Base-by-base conservation (phyloP, 1,140 invertebrate species). In the Mylabris phalerata region DNA sequence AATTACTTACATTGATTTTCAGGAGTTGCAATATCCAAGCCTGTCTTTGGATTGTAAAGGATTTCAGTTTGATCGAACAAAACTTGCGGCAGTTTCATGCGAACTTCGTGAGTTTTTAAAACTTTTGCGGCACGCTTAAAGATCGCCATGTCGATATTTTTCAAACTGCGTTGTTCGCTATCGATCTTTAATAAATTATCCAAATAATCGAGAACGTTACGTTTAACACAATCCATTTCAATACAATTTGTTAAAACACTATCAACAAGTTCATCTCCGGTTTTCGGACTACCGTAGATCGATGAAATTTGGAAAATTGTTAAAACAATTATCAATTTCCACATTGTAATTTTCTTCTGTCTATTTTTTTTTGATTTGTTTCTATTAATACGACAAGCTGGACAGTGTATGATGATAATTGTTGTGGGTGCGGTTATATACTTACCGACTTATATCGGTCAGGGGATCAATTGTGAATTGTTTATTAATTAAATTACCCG, bases 171-270 rank as follows among this genome's bases (percentile, higher is more conserved):
- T 0, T 75, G 71, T 57, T 86, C 85, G 24, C 82, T 81, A 24
- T 73, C 78, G 1, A 84, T 79, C 32, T 85, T 83, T 25, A 86
- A 72, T 42, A 86, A 76, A 7, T 79, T 80, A 71, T 90, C 87
- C 70, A 90, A 74, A 73, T 84, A 89, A 45, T 78, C 79, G 6
- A 91, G 75, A 50, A 89, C 82, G 72, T 88, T 84, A 65, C 80
- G 78, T 71, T 89, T 89, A 44, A 89, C 75, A 65, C 88, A 91
- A 48, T 79, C 77, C 62, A 83, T 80, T 60, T 80, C 78, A 64
- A 84, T 81, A 77, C 88, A 90, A 70, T 84, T 82, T 76, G 83
- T 83, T 61, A 89, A 75, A 51, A 89, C 85, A 64, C 80, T 81
- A 10, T 82, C 79, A 32, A 90, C 77, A 11, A 89, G 78, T 69